Conservation (phyloP, 2,797 vertebrate genomes). For the Myotis findleyi region DNA sequence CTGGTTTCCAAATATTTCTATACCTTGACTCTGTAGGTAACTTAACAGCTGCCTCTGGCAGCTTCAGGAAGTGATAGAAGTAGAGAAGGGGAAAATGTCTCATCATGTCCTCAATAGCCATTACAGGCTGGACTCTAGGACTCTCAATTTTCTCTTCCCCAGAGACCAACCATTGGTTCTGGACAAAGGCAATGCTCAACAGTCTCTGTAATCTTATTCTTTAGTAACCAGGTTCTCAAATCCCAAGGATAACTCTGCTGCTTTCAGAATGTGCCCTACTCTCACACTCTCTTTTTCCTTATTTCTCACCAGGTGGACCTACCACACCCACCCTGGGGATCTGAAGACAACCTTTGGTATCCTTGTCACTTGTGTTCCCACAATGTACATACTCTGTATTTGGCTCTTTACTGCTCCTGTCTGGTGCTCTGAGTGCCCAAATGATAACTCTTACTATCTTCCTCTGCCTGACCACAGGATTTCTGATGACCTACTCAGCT, state of each 20-base stretch:
- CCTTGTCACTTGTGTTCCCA: background rate
- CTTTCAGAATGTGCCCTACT: constrained; percentile 46
- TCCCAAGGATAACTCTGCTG: constrained; percentile 15
- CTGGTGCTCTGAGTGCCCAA: constrained; percentile 15
- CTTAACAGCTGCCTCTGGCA: constrained; percentile 21
- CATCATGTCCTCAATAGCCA: background rate
- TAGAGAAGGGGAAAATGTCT: background rate
- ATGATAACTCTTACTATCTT: constrained; percentile 29
- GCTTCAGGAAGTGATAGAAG: background rate
- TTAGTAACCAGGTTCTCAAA: constrained; percentile 39
- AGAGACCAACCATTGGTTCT: background rate
- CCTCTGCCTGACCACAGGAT: constrained; percentile 4
- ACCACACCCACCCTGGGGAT: background rate
- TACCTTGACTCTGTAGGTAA: constrained; percentile 14
- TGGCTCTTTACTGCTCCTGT: constrained; percentile 38
- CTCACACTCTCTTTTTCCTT: background rate
- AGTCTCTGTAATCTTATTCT: background rate
- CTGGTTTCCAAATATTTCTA: constrained; percentile 59
- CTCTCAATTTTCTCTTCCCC: constrained; percentile 40
- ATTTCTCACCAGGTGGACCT: constrained; percentile 1
- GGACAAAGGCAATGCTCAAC: constrained; percentile 38
- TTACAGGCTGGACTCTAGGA: background rate
- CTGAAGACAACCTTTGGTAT: constrained; percentile 10
- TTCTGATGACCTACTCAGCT: constrained; percentile 36
- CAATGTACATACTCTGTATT: constrained; percentile 2